phyloP scores from a whole-genome alignment of 2,113 vertebrate genomes.

The Miniopterus natalensis region DNA sequence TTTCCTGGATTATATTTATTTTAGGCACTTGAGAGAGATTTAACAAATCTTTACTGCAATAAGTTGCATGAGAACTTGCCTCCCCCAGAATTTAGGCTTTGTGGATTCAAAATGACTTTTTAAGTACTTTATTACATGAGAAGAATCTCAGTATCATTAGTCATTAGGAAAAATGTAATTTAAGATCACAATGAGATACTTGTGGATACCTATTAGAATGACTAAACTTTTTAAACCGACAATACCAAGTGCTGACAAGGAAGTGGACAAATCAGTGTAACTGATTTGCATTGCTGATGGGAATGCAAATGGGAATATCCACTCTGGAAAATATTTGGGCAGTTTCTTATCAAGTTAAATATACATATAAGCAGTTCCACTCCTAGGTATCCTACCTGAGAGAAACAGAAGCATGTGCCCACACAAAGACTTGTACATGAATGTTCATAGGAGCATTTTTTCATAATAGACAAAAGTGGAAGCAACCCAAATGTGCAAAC shows the following conservation, averaged over 20 bases:
- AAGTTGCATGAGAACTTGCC: not conserved
- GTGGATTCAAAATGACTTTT: not conserved
- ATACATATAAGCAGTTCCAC: not conserved
- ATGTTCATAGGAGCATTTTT: not conserved
- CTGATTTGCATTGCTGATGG: not conserved
- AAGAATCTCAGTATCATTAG: not conserved
- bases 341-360: not conserved
- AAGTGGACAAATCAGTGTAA: not conserved
- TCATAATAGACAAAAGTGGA: not conserved
- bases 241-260: not conserved
- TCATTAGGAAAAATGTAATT: conserved; percentile 16
- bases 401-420: not conserved
- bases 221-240: not conserved
- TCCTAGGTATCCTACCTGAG: not conserved
- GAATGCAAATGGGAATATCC: not conserved
- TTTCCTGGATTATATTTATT: not conserved
- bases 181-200: not conserved
- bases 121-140: not conserved
- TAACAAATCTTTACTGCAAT: not conserved
- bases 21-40: not conserved
- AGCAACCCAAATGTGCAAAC: not conserved
- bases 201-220: not conserved
- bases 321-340: not conserved
- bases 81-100: conserved; percentile 9
- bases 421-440: not conserved